Evolutionary conservation across 2,113 vertebrate genomes (phyloP).

Genomic region (Neotoma lepida): DNA sequence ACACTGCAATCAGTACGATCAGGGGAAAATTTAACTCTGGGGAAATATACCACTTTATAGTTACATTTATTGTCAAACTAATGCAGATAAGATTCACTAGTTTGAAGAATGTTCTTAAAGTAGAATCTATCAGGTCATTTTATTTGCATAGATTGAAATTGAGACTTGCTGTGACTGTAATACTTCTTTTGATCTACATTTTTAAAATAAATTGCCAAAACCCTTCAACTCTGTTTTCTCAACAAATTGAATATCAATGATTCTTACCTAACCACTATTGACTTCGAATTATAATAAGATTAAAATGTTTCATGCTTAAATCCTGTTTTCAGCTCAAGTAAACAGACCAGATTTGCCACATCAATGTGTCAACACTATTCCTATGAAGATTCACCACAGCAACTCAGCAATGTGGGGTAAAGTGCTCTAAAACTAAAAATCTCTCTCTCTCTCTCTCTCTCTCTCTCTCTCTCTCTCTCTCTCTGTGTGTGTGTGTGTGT

Average conservation of each 20-base stretch:
- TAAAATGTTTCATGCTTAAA: neutral
- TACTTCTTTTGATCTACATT: conserved; percentile 44
- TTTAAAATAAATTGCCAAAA: conserved; percentile 51
- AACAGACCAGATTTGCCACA: neutral
- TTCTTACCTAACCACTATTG: neutral
- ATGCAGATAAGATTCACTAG: conserved; percentile 35
- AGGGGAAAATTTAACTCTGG: conserved; percentile 49
- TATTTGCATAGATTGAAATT: conserved; percentile 12
- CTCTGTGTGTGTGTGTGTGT: no score
- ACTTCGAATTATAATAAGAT: neutral
- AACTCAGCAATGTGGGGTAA: neutral
- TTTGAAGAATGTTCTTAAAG: conserved; percentile 31
- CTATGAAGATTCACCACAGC: neutral
- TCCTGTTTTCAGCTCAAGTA: neutral
- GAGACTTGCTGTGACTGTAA: conserved; percentile 18
- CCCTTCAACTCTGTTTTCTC: conserved; percentile 24
- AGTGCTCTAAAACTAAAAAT: neutral
- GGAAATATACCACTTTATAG: conserved; percentile 20
- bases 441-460: neutral
- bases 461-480: neutral
- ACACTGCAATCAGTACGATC: neutral
- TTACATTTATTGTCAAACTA: conserved; percentile 2
- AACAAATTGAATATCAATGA: conserved; percentile 17
- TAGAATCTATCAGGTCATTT: conserved; percentile 12
- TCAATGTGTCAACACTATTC: neutral